Evolutionary conservation across 2,113 vertebrate genomes (phyloP).

Genomic region (Bostrychus sinensis): DNA sequence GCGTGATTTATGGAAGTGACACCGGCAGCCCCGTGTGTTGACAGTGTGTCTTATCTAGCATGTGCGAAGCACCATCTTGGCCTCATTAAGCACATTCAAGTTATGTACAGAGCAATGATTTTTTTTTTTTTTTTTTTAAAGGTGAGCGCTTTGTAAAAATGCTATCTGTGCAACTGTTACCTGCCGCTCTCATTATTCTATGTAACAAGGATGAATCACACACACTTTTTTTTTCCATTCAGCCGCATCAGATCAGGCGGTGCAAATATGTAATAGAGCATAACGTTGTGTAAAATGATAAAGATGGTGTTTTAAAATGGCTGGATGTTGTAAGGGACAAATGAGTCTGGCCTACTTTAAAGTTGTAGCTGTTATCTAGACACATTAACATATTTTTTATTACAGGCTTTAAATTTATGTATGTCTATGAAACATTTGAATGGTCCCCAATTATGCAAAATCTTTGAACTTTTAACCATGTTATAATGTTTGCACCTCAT

Average conservation of each 20-base stretch:
- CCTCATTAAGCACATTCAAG: conserved; percentile 60
- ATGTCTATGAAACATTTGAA: too few species aligned
- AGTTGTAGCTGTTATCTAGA: background rate
- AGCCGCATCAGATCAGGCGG: background rate
- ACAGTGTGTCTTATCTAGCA: conserved; percentile 47
- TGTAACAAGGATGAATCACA: conserved; percentile 46
- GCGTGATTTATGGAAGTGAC: conserved; percentile 73
- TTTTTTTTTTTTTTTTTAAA: conserved; percentile 10
- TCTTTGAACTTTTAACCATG: too few species aligned
- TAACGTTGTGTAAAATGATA: background rate
- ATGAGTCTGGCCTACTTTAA: background rate
- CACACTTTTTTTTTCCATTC: background rate
- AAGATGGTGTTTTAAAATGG: conserved; percentile 3
- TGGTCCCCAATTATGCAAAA: too few species aligned
- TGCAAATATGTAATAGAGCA: conserved; percentile 3
- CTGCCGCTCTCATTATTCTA: conserved; percentile 25
- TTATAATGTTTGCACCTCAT: too few species aligned
- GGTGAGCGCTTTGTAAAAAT: conserved; percentile 29
- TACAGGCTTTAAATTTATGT: too few species aligned
- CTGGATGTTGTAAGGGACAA: background rate
- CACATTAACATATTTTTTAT: background rate
- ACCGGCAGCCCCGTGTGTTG: conserved; percentile 38
- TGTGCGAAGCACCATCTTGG: conserved; percentile 58
- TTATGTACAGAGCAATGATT: conserved; percentile 41
- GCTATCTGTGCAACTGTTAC: conserved; percentile 17